phyloP scores from a whole-genome alignment of 2,888 invertebrate genomes.

The Ctenicera cuprea region DNA sequence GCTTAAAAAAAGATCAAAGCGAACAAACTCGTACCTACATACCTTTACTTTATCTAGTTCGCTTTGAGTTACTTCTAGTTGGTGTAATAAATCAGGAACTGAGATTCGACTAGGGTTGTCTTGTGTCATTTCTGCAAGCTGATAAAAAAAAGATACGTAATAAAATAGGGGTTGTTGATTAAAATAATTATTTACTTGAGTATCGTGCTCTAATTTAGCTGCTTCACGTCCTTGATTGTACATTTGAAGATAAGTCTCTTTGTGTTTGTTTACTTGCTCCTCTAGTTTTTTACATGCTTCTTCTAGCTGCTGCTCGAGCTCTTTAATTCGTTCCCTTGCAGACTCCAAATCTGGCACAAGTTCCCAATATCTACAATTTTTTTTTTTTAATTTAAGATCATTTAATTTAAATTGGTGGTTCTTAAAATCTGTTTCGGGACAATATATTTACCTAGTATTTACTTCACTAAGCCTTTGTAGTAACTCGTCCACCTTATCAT shows the following conservation, averaged over 20 bases:
- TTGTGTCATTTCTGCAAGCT: slow-evolving; percentile 74
- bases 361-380: slow-evolving; percentile 80
- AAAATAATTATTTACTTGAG: slow-evolving; percentile 75
- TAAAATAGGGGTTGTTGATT: neutral
- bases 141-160: slow-evolving; percentile 47
- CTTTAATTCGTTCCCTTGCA: slow-evolving; percentile 82
- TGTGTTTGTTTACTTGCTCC: slow-evolving; percentile 84
- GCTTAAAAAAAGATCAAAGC: slow-evolving; percentile 4
- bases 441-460: slow-evolving; percentile 78
- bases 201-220: slow-evolving; percentile 82
- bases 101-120: slow-evolving; percentile 82
- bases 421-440: no score
- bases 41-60: slow-evolving; percentile 93
- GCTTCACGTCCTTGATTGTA: slow-evolving; percentile 87
- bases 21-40: slow-evolving; percentile 63
- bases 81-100: slow-evolving; percentile 87
- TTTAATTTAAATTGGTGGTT: no score
- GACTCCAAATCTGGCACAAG: slow-evolving; percentile 83
- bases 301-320: slow-evolving; percentile 84
- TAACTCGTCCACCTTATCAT: slow-evolving; percentile 85
- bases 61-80: slow-evolving; percentile 88
- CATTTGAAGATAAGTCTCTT: slow-evolving; percentile 87
- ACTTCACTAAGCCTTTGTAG: slow-evolving; percentile 84
- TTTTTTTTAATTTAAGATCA: no score
- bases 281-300: slow-evolving; percentile 81